phyloP scores from a whole-genome alignment of 1,140 invertebrate genomes.

The Lanistes nyassanus region DNA sequence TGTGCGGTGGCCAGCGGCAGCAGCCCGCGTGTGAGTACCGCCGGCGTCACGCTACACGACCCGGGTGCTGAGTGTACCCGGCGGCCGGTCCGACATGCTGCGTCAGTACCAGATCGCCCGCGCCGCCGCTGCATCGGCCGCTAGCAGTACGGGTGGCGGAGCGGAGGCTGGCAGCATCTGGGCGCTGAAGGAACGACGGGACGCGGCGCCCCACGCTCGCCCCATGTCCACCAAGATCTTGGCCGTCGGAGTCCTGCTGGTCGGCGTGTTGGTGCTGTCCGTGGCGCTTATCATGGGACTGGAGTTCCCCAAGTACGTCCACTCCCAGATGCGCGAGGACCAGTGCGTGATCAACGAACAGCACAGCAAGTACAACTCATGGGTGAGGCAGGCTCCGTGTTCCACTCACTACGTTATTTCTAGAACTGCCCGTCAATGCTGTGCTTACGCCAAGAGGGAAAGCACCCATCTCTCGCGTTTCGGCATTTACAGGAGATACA shows the following conservation, averaged over 20 bases:
- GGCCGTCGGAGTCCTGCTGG: slow-evolving; percentile 39
- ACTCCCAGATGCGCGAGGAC: slow-evolving; percentile 32
- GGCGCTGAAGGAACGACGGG: slow-evolving; percentile 17
- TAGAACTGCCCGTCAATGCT: too few relatives aligned
- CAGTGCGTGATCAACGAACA: slow-evolving; percentile 35
- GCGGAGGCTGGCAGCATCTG: neutral
- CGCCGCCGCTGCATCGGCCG: neutral
- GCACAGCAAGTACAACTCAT: slow-evolving; percentile 31
- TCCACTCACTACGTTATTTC: too few relatives aligned
- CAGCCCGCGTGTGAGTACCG: neutral
- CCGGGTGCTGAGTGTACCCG: neutral
- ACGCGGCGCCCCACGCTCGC: slow-evolving; percentile 5
- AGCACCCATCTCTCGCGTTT: too few relatives aligned
- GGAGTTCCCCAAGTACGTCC: slow-evolving; percentile 48
- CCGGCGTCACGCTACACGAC: neutral
- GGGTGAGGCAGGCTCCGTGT: slow-evolving; percentile 29
- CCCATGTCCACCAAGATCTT: slow-evolving; percentile 41
- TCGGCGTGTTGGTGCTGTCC: slow-evolving; percentile 38
- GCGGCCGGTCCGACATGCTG: too few relatives aligned
- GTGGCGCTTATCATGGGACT: slow-evolving; percentile 51
- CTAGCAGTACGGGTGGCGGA: neutral
- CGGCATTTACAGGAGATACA: too few relatives aligned
- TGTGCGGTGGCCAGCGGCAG: neutral
- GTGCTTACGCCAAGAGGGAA: too few relatives aligned
- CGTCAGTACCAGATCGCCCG: neutral